Conservation (phyloP, 2,888 invertebrate species). For the Lasioglossum morio region DNA sequence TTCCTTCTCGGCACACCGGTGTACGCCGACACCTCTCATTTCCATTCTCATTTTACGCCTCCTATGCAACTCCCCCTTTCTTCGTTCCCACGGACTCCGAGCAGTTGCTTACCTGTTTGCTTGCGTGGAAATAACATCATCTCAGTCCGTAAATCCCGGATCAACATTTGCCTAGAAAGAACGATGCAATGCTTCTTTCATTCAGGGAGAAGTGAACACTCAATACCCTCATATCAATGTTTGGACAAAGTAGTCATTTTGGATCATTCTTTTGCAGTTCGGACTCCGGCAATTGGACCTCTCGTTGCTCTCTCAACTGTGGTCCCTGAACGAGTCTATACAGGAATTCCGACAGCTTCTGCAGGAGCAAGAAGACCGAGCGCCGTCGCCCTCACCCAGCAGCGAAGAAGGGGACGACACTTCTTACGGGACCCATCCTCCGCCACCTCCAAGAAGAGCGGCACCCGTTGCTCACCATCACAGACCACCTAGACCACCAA, state of each 20-base stretch:
- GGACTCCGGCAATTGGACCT: slow-evolving; percentile 95
- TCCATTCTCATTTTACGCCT: slow-evolving; percentile 76
- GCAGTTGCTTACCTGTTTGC: slow-evolving; percentile 15
- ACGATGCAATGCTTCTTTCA: not conserved
- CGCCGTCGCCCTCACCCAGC: slow-evolving; percentile 86
- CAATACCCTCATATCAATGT: not conserved
- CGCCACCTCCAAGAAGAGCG: slow-evolving; percentile 85
- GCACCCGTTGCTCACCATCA: slow-evolving; percentile 77
- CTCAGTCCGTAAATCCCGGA: slow-evolving; percentile 65
- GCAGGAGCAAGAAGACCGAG: slow-evolving; percentile 86
- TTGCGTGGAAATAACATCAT: slow-evolving; percentile 64
- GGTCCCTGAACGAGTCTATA: slow-evolving; percentile 96
- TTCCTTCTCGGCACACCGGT: slow-evolving; percentile 37
- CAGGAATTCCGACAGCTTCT: slow-evolving; percentile 93
- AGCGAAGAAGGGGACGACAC: slow-evolving; percentile 85
- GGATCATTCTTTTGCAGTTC: slow-evolving; percentile 87
- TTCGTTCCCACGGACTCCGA: slow-evolving; percentile 74
- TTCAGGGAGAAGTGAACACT: not conserved
- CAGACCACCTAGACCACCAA: slow-evolving; percentile 79
- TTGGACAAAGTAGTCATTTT: not conserved
- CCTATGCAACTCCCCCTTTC: slow-evolving; percentile 58
- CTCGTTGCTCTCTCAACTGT: slow-evolving; percentile 94
- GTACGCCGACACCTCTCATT: slow-evolving; percentile 60
- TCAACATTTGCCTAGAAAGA: slow-evolving; percentile 53
- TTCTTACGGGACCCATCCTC: slow-evolving; percentile 84